These are phyloP conservation scores for Pseudochirops corinnae DNA, from an alignment of 2,797 vertebrate genomes.

Conservation along the genomic window DNA sequence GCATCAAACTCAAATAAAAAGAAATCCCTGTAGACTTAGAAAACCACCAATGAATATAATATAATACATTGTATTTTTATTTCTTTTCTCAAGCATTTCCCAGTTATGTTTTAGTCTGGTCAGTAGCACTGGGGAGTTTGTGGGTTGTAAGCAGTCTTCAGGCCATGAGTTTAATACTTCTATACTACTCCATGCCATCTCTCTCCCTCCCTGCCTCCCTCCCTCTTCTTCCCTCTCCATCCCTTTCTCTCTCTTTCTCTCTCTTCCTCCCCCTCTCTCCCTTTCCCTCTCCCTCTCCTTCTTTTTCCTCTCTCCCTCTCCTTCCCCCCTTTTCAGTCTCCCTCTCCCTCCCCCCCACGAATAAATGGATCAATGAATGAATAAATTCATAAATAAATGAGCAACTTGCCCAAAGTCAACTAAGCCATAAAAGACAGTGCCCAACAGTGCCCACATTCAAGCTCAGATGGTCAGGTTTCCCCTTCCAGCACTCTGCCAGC, in stretches of 20 bases:
- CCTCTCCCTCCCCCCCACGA: neutral
- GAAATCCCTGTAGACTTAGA: neutral
- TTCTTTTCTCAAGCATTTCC: neutral
- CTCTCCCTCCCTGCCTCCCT: neutral
- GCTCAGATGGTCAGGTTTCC: neutral
- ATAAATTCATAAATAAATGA: slow-evolving; percentile 16
- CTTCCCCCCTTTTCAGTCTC: too few relatives aligned
- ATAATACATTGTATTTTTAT: neutral
- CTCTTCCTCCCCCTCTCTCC: neutral
- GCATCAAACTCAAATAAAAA: neutral
- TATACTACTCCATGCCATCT: neutral
- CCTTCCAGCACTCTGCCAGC: neutral
- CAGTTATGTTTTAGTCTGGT: neutral
- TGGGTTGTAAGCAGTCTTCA: neutral
- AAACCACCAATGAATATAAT: neutral
- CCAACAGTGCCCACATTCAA: neutral
- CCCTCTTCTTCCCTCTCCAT: neutral
- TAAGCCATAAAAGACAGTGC: neutral
- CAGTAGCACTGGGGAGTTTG: neutral
- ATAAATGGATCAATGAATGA: neutral
- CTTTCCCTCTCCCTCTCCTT: neutral
- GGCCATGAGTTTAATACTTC: neutral
- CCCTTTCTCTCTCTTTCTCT: too few relatives aligned
- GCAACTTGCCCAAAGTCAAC: neutral
- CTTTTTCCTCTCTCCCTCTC: neutral